Percentiles rank a stretch among this genome's conserved stretches.
Conservation (phyloP, 2,888 invertebrate genomes). For the Lithophane leautieri region DNA sequence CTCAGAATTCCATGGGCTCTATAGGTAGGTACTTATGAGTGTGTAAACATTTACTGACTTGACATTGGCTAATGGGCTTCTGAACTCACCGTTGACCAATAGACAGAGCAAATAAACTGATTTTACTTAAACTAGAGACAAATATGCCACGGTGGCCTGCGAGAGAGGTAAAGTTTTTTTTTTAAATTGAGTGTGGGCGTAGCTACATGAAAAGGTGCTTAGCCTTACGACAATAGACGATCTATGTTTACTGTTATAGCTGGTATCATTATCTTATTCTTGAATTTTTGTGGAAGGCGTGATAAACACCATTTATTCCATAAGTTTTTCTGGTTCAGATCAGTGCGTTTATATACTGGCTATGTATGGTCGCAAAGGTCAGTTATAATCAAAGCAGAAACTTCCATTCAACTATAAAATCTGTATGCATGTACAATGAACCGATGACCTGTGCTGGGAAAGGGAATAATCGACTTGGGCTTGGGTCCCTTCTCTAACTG, state of each 20-base stretch:
- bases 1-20: conserved; percentile 3
- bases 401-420: conserved; percentile 48
- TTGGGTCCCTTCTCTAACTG: conserved; percentile 56
- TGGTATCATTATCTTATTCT: background rate
- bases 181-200: conserved; percentile 33
- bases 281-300: conserved; percentile 8
- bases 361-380: conserved; percentile 34
- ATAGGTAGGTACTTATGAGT: conserved; percentile 8
- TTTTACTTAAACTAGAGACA: background rate
- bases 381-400: conserved; percentile 53
- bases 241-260: conserved; percentile 31
- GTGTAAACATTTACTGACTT: conserved; percentile 37
- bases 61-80: conserved; percentile 31
- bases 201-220: conserved; percentile 48
- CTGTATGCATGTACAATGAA: conserved; percentile 50
- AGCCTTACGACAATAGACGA: conserved; percentile 41
- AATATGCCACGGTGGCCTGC: conserved; percentile 5
- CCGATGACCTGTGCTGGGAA: conserved; percentile 61
- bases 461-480: conserved; percentile 61
- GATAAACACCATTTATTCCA: conserved; percentile 17
- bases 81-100: conserved; percentile 1
- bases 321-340: conserved; percentile 16
- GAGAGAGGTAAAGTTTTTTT: conserved; percentile 2
- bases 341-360: conserved; percentile 24
- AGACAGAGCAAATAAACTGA: conserved; percentile 8